These are phyloP conservation scores for Gnathochromis pfefferi DNA, from an alignment of 2,113 vertebrate species.

Conservation along the genomic window DNA sequence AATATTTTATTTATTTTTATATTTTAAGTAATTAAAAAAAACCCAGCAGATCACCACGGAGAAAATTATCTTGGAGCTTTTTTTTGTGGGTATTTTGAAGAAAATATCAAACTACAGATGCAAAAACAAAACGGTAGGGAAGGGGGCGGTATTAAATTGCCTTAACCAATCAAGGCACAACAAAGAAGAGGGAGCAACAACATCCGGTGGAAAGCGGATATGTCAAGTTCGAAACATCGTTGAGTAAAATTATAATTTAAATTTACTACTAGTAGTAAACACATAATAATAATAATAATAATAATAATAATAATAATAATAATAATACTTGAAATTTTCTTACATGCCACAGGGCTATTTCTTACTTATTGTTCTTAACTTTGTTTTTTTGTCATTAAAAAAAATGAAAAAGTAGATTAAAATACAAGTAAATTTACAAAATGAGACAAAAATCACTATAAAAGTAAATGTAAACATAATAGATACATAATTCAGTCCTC, in stretches of 20 bases:
- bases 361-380: not conserved
- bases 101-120: not conserved
- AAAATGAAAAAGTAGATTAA: not conserved
- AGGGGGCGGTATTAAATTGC: not conserved
- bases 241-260: rapidly evolving
- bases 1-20: not conserved
- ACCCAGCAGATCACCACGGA: rapidly evolving
- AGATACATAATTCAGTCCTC: not conserved
- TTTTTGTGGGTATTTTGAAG: not conserved
- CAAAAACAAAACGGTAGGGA: not conserved
- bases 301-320: not conserved
- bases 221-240: not conserved
- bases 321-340: not conserved
- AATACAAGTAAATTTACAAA: not conserved
- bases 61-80: not conserved
- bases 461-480: not conserved
- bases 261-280: not conserved
- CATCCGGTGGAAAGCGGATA: not conserved
- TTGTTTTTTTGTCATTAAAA: not conserved
- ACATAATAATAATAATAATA: not conserved
- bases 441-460: not conserved
- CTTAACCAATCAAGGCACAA: not conserved
- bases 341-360: not conserved
- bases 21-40: not conserved
- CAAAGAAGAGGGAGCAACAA: not conserved